phyloP scores from a whole-genome alignment of 2,113 vertebrate species.

The Ochotona curzoniae region DNA sequence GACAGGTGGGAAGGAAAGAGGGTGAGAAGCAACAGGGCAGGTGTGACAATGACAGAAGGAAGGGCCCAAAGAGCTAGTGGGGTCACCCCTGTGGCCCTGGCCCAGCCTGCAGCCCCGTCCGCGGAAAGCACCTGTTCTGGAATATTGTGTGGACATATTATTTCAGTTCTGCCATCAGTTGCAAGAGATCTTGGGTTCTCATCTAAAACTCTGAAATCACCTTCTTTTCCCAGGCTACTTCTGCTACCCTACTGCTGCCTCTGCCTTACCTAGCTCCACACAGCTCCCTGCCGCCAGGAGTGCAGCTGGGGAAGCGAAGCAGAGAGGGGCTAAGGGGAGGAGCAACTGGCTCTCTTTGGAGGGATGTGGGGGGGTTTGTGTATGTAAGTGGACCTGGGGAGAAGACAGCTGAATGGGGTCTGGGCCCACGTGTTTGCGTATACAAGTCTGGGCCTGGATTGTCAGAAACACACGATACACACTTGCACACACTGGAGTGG shows the following conservation, averaged over 20 bases:
- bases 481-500: not conserved
- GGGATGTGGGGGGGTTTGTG: not conserved
- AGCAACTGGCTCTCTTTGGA: not conserved
- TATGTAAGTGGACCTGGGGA: not conserved
- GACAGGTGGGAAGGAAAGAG: constrained; percentile 76
- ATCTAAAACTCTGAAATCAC: constrained; percentile 10
- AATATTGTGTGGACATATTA: not conserved
- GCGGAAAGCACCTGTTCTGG: constrained; percentile 1
- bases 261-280: too few relatives aligned
- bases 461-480: constrained; percentile 10
- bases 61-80: not conserved
- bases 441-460: constrained; percentile 37
- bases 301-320: not conserved
- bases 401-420: not conserved
- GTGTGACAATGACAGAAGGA: not conserved
- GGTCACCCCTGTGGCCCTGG: not conserved
- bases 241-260: not conserved
- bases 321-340: not conserved
- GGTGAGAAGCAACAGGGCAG: constrained; percentile 60
- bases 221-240: not conserved
- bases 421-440: too few relatives aligned
- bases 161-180: not conserved
- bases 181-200: not conserved
- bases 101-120: not conserved
- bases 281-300: not conserved